phyloP scores from a whole-genome alignment of 2,888 invertebrate species.

The Rhorus exstirpatorius region DNA sequence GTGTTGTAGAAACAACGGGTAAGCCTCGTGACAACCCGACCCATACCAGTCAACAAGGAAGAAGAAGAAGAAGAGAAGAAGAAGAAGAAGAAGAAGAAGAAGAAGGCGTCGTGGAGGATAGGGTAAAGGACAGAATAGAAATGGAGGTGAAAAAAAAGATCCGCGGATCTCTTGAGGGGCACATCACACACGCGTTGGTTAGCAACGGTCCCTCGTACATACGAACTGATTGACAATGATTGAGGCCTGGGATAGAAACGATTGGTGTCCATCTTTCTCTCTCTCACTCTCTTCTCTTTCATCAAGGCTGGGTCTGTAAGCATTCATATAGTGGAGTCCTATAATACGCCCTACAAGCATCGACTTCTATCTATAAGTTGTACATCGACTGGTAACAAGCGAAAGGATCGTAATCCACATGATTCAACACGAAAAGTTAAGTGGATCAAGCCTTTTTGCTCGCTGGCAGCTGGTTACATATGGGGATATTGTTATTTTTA shows the following conservation, averaged over 20 bases:
- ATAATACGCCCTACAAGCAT: conserved; percentile 46
- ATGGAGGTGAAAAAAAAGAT: conserved; percentile 15
- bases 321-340: conserved; percentile 31
- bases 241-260: conserved; percentile 76
- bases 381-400: not conserved
- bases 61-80: conserved; percentile 14
- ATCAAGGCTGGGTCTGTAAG: conserved; percentile 23
- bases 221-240: conserved; percentile 81
- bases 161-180: conserved; percentile 16
- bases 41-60: conserved; percentile 37
- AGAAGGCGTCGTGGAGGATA: not conserved
- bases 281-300: conserved; percentile 26
- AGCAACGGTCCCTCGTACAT: conserved; percentile 79
- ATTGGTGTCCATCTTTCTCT: conserved; percentile 56
- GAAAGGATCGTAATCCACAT: not conserved
- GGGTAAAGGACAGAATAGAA: not conserved
- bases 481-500: conserved; percentile 32
- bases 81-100: not conserved
- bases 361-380: not conserved
- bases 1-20: conserved; percentile 64
- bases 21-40: conserved; percentile 55
- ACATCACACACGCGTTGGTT: conserved; percentile 53
- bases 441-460: conserved; percentile 1
- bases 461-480: not conserved
- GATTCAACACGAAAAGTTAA: not conserved